A percentile compares a stretch with the other conserved stretches of the same genome.
Conservation (phyloP, 2,797 vertebrate species). For the Graptemys geographica region DNA sequence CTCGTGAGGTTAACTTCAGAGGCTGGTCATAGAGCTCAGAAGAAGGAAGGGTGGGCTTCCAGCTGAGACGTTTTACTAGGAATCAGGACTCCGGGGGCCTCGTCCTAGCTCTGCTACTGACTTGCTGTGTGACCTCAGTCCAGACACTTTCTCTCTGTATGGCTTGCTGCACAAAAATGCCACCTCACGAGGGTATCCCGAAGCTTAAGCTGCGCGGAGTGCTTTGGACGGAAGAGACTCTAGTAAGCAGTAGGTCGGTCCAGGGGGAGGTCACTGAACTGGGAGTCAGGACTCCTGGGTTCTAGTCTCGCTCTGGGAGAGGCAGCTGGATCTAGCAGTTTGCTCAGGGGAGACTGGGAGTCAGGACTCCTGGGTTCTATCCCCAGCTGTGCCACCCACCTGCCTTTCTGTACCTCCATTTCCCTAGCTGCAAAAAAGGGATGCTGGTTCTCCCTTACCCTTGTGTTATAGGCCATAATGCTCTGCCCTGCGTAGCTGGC, state of each 20-base stretch:
- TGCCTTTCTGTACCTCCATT: neutral
- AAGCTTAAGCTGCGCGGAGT: neutral
- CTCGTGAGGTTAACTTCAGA: neutral
- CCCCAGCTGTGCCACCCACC: neutral
- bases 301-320: no score
- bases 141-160: neutral
- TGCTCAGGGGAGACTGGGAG: no score
- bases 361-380: neutral
- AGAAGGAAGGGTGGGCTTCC: neutral
- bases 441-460: neutral
- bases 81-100: neutral
- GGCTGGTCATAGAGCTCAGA: neutral
- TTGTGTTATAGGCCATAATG: neutral
- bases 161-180: neutral
- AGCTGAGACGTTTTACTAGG: neutral
- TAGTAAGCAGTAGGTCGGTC: neutral
- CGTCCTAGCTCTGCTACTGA: neutral
- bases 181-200: neutral
- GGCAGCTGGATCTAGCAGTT: no score
- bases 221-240: neutral
- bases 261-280: neutral
- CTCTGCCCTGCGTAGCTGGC: neutral
- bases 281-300: no score
- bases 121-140: neutral
- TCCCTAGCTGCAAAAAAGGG: no score